phyloP scores from a whole-genome alignment of 1,140 invertebrate genomes.

The Neodiprion lecontei region DNA sequence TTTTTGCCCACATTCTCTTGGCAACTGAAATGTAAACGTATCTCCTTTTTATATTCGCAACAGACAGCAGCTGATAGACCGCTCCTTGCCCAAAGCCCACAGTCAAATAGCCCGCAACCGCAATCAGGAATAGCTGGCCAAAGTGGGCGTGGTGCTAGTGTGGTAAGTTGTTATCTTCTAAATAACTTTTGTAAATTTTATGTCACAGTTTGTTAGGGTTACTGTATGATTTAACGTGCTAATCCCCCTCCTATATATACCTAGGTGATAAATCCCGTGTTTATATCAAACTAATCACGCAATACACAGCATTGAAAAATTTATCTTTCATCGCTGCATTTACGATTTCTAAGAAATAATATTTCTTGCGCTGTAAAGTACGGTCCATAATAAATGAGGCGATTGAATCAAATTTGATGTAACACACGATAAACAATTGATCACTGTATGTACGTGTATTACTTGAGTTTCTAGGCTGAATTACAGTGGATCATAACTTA shows the following conservation, averaged over 20 bases:
- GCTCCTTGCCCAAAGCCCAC: conserved; percentile 59
- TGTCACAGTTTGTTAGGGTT: background rate
- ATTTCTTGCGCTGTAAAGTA: background rate
- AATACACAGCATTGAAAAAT: background rate
- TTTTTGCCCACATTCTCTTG: conserved; percentile 1
- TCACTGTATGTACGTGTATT: too few species aligned
- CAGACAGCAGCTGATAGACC: conserved; percentile 75
- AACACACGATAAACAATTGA: too few species aligned
- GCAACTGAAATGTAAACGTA: too few species aligned
- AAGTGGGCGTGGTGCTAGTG: conserved; percentile 85
- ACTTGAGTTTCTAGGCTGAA: too few species aligned
- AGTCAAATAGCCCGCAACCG: conserved; percentile 69
- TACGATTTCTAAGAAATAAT: background rate
- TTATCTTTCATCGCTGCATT: background rate
- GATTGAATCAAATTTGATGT: too few species aligned
- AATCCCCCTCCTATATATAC: background rate
- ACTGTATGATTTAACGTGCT: background rate
- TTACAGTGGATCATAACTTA: too few species aligned
- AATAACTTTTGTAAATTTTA: conserved; percentile 13
- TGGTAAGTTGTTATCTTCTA: conserved; percentile 70
- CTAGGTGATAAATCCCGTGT: background rate
- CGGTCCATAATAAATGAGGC: background rate
- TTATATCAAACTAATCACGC: background rate
- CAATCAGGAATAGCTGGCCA: conserved; percentile 74
- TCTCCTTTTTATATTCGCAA: background rate